Percentiles rank a stretch among this genome's conserved stretches.
Evolutionary conservation across 2,113 vertebrate species (phyloP).

Genomic region (Columba janthina): DNA sequence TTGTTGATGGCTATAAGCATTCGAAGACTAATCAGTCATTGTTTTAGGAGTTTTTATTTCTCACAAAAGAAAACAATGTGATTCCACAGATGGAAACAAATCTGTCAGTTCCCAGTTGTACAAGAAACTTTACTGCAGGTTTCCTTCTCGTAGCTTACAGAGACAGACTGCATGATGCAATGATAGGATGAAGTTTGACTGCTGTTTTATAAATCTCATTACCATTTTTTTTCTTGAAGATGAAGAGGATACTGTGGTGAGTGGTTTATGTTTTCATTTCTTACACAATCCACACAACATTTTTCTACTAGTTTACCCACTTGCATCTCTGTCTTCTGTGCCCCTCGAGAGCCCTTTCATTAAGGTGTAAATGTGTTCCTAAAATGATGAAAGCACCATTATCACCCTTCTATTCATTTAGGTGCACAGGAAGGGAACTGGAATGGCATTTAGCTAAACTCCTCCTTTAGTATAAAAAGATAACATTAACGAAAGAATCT

Average conservation of each 20-base stretch:
- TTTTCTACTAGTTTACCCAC: conserved; percentile 61
- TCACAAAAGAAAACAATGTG: not conserved
- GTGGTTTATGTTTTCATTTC: conserved; percentile 56
- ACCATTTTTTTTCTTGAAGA: not conserved
- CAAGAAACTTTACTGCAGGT: not conserved
- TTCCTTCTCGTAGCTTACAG: not conserved
- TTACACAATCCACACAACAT: not conserved
- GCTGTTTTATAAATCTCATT: not conserved
- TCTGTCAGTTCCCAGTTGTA: not conserved
- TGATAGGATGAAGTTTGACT: not conserved
- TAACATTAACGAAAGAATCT: conserved; percentile 2
- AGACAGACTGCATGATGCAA: not conserved
- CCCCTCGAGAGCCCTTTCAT: conserved; percentile 46
- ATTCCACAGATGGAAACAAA: not conserved
- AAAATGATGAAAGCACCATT: conserved; percentile 70
- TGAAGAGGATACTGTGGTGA: conserved; percentile 38
- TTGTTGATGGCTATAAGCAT: too few relatives aligned
- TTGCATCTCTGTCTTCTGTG: conserved; percentile 26
- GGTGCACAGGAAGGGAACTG: conserved; percentile 37
- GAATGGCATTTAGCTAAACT: conserved; percentile 56
- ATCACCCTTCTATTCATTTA: conserved; percentile 57
- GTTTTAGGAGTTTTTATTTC: not conserved
- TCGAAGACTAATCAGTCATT: too few relatives aligned
- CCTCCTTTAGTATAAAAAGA: not conserved
- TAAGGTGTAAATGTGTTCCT: conserved; percentile 68